Conservation (phyloP, 2,113 vertebrate genomes). For the Dinomys branickii region DNA sequence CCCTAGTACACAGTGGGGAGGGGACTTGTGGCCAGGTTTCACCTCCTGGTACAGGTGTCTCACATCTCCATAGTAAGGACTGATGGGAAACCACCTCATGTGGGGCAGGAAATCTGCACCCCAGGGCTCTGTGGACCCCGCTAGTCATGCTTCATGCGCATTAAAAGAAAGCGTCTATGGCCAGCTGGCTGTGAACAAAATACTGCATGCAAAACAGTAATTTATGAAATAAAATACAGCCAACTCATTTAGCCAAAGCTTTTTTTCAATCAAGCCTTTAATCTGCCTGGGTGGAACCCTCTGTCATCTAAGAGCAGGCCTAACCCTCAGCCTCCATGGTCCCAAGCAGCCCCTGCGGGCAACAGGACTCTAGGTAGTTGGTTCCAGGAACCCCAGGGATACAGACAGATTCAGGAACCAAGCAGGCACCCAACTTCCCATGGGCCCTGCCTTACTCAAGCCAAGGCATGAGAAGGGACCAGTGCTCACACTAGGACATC, state of each 20-base stretch:
- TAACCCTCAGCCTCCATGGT: not conserved
- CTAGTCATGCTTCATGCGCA: not conserved
- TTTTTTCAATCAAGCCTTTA: conserved; percentile 70
- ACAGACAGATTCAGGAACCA: not conserved
- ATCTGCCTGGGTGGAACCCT: not conserved
- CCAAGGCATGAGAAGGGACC: no score
- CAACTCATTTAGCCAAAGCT: conserved; percentile 51
- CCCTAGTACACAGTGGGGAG: no score
- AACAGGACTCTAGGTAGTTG: rapidly evolving
- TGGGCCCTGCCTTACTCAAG: not conserved
- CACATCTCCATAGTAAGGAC: not conserved
- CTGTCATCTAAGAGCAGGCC: conserved; percentile 34
- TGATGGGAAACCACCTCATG: not conserved
- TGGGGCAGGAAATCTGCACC: not conserved
- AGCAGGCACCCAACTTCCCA: rapidly evolving
- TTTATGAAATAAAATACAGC: conserved; percentile 59
- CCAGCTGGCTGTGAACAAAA: conserved; percentile 35
- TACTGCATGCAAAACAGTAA: conserved; percentile 5
- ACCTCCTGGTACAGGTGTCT: not conserved
- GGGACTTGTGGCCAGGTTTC: not conserved
- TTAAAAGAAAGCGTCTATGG: rapidly evolving
- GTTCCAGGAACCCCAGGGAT: conserved; percentile 49
- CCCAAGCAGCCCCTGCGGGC: not conserved
- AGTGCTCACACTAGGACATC: not conserved
- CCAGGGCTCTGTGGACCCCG: rapidly evolving